These are phyloP conservation scores for Amphipoea oculea DNA, from an alignment of 2,888 invertebrate species.

Conservation along the genomic window DNA sequence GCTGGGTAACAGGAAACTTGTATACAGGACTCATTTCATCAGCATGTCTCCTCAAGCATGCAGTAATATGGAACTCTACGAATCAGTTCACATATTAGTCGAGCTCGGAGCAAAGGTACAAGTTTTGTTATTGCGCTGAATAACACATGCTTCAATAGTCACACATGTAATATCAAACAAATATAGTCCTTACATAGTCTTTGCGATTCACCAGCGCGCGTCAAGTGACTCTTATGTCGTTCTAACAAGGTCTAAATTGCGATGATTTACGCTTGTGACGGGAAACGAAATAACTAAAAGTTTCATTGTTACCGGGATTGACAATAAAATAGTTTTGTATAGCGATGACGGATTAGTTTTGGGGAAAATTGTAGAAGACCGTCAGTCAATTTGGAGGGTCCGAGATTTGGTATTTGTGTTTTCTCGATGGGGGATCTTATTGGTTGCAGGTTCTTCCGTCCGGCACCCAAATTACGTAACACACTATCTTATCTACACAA, in stretches of 20 bases:
- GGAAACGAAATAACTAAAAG: background rate
- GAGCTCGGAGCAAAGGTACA: constrained; percentile 22
- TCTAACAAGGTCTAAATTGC: background rate
- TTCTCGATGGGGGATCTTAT: background rate
- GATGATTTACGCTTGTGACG: background rate
- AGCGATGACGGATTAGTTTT: constrained; percentile 14
- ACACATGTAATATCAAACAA: constrained; percentile 14
- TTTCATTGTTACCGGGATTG: background rate
- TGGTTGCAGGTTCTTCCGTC: background rate
- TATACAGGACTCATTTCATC: constrained; percentile 49
- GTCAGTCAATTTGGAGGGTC: constrained; percentile 10
- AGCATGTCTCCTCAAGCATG: constrained; percentile 42
- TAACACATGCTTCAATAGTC: constrained; percentile 36
- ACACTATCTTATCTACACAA: background rate
- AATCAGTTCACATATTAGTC: constrained; percentile 57
- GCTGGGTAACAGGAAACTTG: constrained; percentile 27
- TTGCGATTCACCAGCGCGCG: too few relatives aligned
- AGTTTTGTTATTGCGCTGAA: constrained; percentile 50
- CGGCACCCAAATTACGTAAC: background rate
- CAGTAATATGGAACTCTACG: constrained; percentile 46
- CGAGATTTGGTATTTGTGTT: constrained; percentile 8
- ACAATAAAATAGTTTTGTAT: constrained; percentile 20
- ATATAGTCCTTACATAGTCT: background rate
- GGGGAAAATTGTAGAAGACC: constrained; percentile 16
- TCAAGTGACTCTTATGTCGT: background rate